Base-by-base conservation (phyloP, 2,797 vertebrate genomes). In the Moxostoma hubbsi region DNA sequence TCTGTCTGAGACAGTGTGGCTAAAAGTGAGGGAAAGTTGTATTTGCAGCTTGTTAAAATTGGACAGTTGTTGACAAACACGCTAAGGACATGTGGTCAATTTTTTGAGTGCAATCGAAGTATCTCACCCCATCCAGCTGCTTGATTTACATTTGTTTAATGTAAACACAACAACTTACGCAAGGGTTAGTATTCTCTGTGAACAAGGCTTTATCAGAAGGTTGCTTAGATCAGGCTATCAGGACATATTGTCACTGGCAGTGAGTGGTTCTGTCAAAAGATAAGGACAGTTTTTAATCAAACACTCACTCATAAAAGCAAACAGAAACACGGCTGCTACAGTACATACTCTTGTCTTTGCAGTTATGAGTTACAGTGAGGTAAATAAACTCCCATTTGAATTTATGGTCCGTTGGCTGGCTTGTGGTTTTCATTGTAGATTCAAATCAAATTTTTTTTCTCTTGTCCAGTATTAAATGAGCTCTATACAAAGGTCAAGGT, bases 151-250 rank as follows among this genome's bases (percentile, higher is more conserved):
- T 69, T 5, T 2, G 9, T 58, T 71, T n/a, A 69, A 65, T 72
- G 18, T 73, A 58, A 73, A 62, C 55, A 68, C n/a, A 57, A 75
- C 75, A 12, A 58, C 63, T 72, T 50, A 72, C 49, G 24, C 62
- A n/a, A 7, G 8, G 67, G 45, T 79, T 54, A 12, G 51, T 16
- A 36, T 75, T 64, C 45, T 36, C 50, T 53, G 13, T 5, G 9
- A 57, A 49, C 2, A 6, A 62, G 50, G 72, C 72, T 79, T 75
- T 71, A 70, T 81, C 70, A 47, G 66, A 62, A 63, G 6, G n/a
- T 16, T 50, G 8, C 46, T 54, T 15, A 61, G 70, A 74, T 81
- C 65, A 78, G 76, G 71, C 73, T 72, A 81, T 81, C 72, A 18
- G 53, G 45, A 36, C 36, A 36, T 71, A 74, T 77, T 77, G 73